These are phyloP conservation scores for Hippopotamus amphibius DNA, from an alignment of 2,113 vertebrate species.

Conservation along the genomic window DNA sequence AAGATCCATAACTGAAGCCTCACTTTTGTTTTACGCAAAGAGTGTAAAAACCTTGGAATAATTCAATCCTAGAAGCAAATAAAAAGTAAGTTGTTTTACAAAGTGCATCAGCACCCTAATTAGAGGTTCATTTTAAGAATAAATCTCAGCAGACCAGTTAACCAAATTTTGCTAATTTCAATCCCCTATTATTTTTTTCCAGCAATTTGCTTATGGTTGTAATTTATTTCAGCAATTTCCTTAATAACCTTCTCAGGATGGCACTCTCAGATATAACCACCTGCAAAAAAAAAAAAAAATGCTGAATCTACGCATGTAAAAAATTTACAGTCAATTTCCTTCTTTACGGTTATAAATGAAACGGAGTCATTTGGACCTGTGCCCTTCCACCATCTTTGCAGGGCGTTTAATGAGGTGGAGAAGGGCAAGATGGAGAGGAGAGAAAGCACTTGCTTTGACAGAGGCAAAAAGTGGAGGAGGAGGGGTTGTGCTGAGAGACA, in stretches of 20 bases:
- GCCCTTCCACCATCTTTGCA: not conserved
- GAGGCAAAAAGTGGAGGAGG: not conserved
- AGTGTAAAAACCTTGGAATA: not conserved
- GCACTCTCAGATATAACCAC: not conserved
- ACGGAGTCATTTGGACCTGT: not conserved
- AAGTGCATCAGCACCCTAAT: not conserved
- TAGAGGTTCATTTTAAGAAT: slow-evolving; percentile 32
- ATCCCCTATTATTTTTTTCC: not conserved
- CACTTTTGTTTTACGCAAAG: not conserved
- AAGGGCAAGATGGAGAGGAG: not conserved
- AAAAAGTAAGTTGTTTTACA: not conserved
- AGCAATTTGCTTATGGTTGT: not conserved
- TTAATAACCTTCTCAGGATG: slow-evolving; percentile 47
- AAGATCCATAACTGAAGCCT: not conserved
- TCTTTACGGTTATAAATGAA: not conserved
- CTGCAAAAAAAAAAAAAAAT: not conserved
- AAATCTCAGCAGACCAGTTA: slow-evolving; percentile 20
- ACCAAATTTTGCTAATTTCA: slow-evolving; percentile 25
- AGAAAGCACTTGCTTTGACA: not conserved
- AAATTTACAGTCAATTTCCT: not conserved
- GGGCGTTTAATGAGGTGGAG: not conserved
- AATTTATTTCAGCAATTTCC: slow-evolving; percentile 46
- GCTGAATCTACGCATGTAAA: not conserved
- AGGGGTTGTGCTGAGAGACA: not conserved
- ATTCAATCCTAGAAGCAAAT: not conserved